A percentile compares a stretch with the other conserved stretches of the same genome.
Evolutionary conservation across 30 jellyfish, hydroid and myxozoan species (phyloP).

Genomic region (Catostylus mosaicus): DNA sequence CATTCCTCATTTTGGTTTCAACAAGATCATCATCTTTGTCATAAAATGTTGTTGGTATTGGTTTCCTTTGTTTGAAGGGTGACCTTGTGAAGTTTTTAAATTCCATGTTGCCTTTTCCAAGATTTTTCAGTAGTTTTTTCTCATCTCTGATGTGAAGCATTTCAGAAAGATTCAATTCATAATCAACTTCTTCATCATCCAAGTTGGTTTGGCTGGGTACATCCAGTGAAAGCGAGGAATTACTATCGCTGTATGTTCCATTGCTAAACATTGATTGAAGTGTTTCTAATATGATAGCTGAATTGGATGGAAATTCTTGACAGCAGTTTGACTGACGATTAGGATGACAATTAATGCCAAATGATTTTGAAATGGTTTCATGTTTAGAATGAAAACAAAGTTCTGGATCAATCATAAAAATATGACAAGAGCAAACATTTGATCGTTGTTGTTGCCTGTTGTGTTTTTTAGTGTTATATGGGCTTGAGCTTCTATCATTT

Average conservation of each 20-base stretch:
- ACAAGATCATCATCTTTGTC: background rate
- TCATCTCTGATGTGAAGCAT: conserved; percentile 15
- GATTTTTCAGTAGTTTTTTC: background rate
- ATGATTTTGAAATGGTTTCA: conserved; percentile 41
- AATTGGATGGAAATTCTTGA: conserved; percentile 65
- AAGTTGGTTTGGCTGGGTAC: background rate
- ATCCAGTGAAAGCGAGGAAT: background rate
- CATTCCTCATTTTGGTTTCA: background rate
- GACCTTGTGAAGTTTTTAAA: conserved; percentile 32
- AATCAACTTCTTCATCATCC: background rate
- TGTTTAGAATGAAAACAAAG: conserved; percentile 66
- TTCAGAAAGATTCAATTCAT: background rate
- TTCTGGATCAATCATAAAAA: conserved; percentile 74
- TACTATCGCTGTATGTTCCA: background rate
- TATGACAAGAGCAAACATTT: conserved; percentile 72
- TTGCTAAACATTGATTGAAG: conserved; percentile 50
- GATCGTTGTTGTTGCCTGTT: background rate
- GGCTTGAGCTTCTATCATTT: conserved; percentile 20
- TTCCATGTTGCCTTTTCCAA: background rate
- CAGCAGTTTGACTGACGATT: conserved; percentile 34
- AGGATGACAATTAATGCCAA: conserved; percentile 57
- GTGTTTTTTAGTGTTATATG: conserved; percentile 8
- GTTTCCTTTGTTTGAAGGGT: conserved; percentile 47
- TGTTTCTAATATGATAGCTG: conserved; percentile 47
- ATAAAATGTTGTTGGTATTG: conserved; percentile 10